Conservation (phyloP, 1,140 invertebrate species). For the Papilio polyxenes region DNA sequence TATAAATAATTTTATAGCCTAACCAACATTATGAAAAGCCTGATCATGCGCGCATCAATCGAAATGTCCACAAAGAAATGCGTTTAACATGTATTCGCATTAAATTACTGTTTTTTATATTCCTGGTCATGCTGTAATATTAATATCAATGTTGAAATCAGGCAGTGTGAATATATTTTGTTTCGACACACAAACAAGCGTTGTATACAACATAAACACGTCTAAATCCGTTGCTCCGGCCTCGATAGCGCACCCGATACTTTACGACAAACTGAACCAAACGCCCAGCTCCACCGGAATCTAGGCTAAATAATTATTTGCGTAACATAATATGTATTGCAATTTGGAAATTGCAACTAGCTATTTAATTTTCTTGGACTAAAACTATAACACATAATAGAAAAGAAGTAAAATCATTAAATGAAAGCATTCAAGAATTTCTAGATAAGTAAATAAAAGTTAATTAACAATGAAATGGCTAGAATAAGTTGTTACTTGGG, state of each 20-base stretch:
- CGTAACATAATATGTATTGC: neutral
- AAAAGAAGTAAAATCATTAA: neutral
- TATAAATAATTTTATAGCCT: too few species aligned
- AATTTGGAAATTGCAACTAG: neutral
- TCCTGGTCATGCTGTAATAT: neutral
- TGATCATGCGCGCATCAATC: too few species aligned
- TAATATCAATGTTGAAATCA: neutral
- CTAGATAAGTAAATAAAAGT: slow-evolving; percentile 9
- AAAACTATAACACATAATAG: neutral
- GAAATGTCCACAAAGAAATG: too few species aligned
- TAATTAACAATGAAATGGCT: neutral
- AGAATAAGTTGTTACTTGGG: neutral
- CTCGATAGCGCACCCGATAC: neutral
- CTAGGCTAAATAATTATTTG: slow-evolving; percentile 24
- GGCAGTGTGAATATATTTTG: neutral
- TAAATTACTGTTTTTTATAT: too few species aligned
- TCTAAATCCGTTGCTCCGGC: neutral
- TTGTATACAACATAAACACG: neutral
- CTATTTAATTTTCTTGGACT: neutral
- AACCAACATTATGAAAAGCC: neutral
- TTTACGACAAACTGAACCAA: slow-evolving; percentile 26
- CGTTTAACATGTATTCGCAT: too few species aligned
- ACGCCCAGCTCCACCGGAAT: slow-evolving; percentile 13
- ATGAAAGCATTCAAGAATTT: neutral
- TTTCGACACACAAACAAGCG: neutral